Percentiles rank a stretch among this genome's conserved stretches.
These are phyloP conservation scores for Reticulitermes speratus DNA, from an alignment of 1,140 invertebrate genomes.

Conservation along the genomic window DNA sequence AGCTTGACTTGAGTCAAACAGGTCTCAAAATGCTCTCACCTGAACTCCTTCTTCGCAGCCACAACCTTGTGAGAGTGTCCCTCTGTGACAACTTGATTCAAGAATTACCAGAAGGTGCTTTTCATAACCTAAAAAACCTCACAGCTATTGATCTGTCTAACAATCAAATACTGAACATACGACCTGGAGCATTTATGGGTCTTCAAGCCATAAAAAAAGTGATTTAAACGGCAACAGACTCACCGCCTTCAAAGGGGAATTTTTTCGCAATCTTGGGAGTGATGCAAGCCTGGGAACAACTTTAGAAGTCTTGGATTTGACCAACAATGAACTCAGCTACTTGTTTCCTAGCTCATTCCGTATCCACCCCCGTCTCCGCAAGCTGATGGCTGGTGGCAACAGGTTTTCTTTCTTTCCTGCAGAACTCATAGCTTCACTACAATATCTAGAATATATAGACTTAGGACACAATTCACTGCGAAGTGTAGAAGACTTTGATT, in stretches of 20 bases:
- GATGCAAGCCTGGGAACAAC: conserved; percentile 47
- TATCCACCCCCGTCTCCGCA: conserved; percentile 70
- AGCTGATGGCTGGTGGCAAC: conserved; percentile 69
- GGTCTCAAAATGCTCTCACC: conserved; percentile 67
- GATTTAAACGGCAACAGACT: conserved; percentile 67
- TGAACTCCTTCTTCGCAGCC: conserved; percentile 67
- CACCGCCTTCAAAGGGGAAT: conserved; percentile 75
- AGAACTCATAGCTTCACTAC: conserved; percentile 71
- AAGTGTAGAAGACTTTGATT: conserved; percentile 78
- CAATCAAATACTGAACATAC: conserved; percentile 76
- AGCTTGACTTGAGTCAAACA: conserved; percentile 72
- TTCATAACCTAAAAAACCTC: conserved; percentile 70
- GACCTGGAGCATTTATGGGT: conserved; percentile 64
- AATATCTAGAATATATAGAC: conserved; percentile 71
- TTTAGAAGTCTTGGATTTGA: conserved; percentile 70
- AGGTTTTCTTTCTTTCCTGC: conserved; percentile 79
- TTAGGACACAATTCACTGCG: conserved; percentile 75
- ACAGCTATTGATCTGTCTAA: conserved; percentile 69
- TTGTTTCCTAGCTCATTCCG: conserved; percentile 79
- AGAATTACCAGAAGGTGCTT: conserved; percentile 69
- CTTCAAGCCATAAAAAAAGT: conserved; percentile 67
- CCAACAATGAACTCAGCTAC: conserved; percentile 74
- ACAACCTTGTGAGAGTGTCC: conserved; percentile 63
- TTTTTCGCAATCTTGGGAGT: conserved; percentile 58
- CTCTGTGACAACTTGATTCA: conserved; percentile 66